Base-by-base conservation (phyloP, 2,113 vertebrate genomes). In the Cathartes aura region DNA sequence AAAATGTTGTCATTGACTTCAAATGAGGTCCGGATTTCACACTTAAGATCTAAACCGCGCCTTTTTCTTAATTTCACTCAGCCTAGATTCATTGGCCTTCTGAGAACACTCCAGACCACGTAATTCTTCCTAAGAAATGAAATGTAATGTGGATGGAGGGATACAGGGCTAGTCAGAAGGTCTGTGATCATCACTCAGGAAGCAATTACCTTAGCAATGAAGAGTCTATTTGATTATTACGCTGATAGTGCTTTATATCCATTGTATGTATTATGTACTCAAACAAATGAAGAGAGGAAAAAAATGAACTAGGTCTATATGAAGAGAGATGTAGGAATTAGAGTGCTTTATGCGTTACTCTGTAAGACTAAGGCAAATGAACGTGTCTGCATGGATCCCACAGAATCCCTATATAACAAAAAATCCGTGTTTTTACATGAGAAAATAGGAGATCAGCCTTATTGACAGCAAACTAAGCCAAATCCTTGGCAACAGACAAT, bases 221-320 rank as follows among this genome's bases (percentile, higher is more conserved):
- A 89, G 84, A 93, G 64, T 79, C 76, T 53, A 38, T 87, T 85
- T 96, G 87, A 94, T 93, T 93, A 85, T 38, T 68, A 82, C 42
- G 40, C 30, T 82, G 93, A 72, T 18, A 72, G 48, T 45, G 27
- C 38, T 91, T 85, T 91, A 87, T 85, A 58, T 11, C 66, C 64
- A 50, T 29, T 43, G 19, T 47, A 45, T 29, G 48, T 6, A 29
- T 79, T 91, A 80, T 2, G 56, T 53, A 66, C 43, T 64, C 76
- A 92, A 86, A 81, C 36, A 83, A 89, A 87, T 43, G 55, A 70
- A 86, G 52, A 87, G 67, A 45, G 26, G 18, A 16, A 91, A 47
- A 71, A 82, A 76, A 92, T 26, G 18, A 58, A 55, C 26, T 79
- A 71, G 36, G n/a, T 84, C 14, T 21, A n/a, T 15, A 38, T 45